Evolutionary conservation across 2,797 vertebrate genomes (phyloP).

Genomic region (Antennarius maculatus): DNA sequence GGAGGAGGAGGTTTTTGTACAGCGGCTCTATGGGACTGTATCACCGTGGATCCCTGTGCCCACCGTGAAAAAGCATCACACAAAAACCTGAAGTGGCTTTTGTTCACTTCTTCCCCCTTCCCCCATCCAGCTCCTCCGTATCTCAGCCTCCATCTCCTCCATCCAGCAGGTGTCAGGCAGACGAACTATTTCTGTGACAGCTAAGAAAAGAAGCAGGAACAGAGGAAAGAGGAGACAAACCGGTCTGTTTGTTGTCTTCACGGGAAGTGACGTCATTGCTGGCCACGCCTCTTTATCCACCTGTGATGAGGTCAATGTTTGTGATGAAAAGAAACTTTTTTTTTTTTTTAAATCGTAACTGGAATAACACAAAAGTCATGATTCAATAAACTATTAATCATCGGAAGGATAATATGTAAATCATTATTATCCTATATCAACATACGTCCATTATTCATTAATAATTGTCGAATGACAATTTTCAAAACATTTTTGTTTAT

Average conservation of each 20-base stretch:
- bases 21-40: constrained; percentile 74
- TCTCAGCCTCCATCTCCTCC: constrained; percentile 69
- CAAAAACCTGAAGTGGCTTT: constrained; percentile 83
- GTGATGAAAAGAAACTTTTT: no score
- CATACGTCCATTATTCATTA: no score
- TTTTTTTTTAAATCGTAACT: no score
- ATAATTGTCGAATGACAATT: no score
- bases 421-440: no score
- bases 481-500: no score
- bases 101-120: constrained; percentile 22
- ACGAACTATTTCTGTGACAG: constrained; percentile 74
- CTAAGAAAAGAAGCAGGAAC: constrained; percentile 61
- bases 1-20: constrained; percentile 89
- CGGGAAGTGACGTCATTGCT: constrained; percentile 53
- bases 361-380: neutral
- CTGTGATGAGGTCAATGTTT: neutral
- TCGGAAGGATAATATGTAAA: no score
- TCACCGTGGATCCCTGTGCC: constrained; percentile 90
- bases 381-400: neutral
- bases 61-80: constrained; percentile 86
- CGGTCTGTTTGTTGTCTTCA: constrained; percentile 16
- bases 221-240: constrained; percentile 8
- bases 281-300: constrained; percentile 48
- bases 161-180: constrained; percentile 44
- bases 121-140: constrained; percentile 53